phyloP scores from a whole-genome alignment of 2,113 vertebrate genomes.

The Prionailurus viverrinus region DNA sequence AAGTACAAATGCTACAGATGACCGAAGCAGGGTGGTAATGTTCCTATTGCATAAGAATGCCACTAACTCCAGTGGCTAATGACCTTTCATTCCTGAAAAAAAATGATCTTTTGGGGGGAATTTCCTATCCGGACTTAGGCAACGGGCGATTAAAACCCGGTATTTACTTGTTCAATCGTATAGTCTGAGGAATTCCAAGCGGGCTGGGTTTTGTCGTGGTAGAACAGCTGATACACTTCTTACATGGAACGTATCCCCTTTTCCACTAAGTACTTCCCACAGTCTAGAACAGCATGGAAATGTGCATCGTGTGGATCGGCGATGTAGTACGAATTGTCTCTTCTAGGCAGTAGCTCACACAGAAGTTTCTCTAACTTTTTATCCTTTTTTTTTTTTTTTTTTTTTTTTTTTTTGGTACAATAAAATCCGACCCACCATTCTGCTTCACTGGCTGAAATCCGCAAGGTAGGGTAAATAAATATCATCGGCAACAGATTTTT shows the following conservation, averaged over 20 bases:
- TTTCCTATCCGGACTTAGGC: conserved; percentile 54
- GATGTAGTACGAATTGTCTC: not conserved
- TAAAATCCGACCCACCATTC: conserved; percentile 16
- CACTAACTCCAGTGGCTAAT: conserved; percentile 48
- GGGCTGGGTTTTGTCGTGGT: not conserved
- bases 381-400: not conserved
- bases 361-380: conserved; percentile 43
- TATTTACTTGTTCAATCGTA: conserved; percentile 50
- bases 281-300: not conserved
- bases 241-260: not conserved
- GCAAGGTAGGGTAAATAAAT: conserved; percentile 24
- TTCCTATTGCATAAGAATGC: conserved; percentile 50
- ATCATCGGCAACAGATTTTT: not conserved
- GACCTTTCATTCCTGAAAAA: conserved; percentile 69
- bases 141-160: conserved; percentile 64
- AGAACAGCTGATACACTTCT: not conserved
- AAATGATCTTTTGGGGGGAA: conserved; percentile 32
- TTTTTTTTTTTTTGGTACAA: not conserved
- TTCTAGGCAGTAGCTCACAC: conserved; percentile 57
- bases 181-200: conserved; percentile 39
- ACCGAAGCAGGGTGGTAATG: not conserved
- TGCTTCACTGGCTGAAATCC: conserved; percentile 49
- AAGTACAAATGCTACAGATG: not conserved
- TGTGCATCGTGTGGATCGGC: not conserved
- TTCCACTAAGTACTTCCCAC: not conserved